These are phyloP conservation scores for Melitaea athalia DNA, from an alignment of 2,888 invertebrate genomes.

Conservation along the genomic window DNA sequence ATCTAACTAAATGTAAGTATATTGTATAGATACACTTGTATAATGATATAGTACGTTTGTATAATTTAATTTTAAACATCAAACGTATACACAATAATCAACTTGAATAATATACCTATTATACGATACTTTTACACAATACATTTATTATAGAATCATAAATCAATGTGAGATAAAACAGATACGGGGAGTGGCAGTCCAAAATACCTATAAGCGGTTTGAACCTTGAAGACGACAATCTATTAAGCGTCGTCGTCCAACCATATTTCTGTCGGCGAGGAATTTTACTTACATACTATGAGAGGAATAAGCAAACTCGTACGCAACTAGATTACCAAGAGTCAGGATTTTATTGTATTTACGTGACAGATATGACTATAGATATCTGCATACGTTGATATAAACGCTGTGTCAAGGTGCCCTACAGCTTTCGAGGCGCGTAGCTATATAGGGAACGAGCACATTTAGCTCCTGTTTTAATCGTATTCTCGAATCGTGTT, in stretches of 20 bases:
- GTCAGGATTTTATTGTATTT: constrained; percentile 78
- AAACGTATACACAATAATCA: neutral
- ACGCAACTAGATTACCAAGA: constrained; percentile 73
- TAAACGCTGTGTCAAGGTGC: constrained; percentile 73
- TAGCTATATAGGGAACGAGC: constrained; percentile 68
- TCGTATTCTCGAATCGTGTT: constrained; percentile 51
- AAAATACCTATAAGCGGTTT: constrained; percentile 28
- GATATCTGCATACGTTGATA: constrained; percentile 61
- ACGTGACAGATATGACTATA: constrained; percentile 69
- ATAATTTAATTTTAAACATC: neutral
- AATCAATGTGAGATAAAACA: constrained; percentile 26
- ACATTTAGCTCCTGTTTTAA: constrained; percentile 67
- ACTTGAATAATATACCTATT: neutral
- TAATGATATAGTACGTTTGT: too few species aligned
- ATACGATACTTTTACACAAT: constrained; percentile 15
- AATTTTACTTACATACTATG: constrained; percentile 53
- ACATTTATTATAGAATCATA: constrained; percentile 19
- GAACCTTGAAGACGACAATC: constrained; percentile 36
- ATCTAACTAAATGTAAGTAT: too few species aligned
- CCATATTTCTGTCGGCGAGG: constrained; percentile 37
- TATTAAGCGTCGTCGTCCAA: constrained; percentile 33
- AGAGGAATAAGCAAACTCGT: constrained; percentile 67
- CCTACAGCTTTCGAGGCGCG: constrained; percentile 74
- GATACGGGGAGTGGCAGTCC: constrained; percentile 27
- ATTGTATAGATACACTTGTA: too few species aligned